Conservation (phyloP, 2,797 vertebrate genomes). For the Novumbra hubbsi region DNA sequence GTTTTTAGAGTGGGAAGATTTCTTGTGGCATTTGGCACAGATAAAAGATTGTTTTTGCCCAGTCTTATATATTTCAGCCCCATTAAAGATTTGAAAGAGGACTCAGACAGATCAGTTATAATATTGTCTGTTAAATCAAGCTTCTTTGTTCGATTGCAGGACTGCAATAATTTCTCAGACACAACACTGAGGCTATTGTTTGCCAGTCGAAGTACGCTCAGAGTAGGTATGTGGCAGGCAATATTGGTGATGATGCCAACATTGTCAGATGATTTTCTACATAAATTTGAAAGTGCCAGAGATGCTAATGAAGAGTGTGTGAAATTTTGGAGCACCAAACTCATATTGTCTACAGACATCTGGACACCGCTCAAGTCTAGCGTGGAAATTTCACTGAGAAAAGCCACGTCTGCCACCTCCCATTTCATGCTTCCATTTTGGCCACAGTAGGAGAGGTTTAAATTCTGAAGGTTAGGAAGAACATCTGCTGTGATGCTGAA, state of each 20-base stretch:
- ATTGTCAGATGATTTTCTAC: conserved; percentile 5
- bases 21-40: conserved; percentile 1
- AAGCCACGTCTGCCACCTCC: conserved; percentile 48
- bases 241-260: conserved; percentile 61
- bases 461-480: conserved; percentile 42
- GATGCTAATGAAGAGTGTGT: conserved; percentile 48
- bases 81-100: background rate
- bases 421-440: conserved; percentile 31
- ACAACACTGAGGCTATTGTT: conserved; percentile 51
- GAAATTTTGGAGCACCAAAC: conserved; percentile 47
- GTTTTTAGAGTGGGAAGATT: conserved; percentile 6
- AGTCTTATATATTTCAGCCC: background rate
- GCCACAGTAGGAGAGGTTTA: conserved; percentile 40
- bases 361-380: conserved; percentile 58
- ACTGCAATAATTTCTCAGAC: conserved; percentile 33
- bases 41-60: background rate
- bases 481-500: background rate
- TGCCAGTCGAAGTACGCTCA: conserved; percentile 55
- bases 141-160: conserved; percentile 48
- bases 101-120: background rate
- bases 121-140: conserved; percentile 48
- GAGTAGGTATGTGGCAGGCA: conserved; percentile 65
- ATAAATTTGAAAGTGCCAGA: conserved; percentile 62
- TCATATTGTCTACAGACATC: conserved; percentile 36
- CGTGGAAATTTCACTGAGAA: conserved; percentile 52